phyloP scores from a whole-genome alignment of 2,888 invertebrate species.

The Metacarcinus magister region DNA sequence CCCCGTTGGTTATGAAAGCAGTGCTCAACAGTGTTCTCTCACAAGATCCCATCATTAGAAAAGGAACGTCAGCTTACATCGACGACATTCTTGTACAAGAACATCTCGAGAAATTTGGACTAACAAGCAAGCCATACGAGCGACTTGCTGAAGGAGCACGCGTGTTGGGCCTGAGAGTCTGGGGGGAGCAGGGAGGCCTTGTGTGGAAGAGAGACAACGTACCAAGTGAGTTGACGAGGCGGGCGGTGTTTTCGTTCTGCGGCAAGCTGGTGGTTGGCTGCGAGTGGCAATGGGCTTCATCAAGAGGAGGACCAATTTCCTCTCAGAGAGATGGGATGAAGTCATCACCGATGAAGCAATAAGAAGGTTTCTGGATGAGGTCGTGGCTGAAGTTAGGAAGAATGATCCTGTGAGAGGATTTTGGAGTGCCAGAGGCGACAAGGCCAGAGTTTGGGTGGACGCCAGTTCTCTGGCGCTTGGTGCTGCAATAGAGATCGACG shows the following conservation, averaged over 20 bases:
- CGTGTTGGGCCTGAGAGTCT: conserved; percentile 68
- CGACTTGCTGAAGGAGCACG: conserved; percentile 53
- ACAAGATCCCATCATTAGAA: background rate
- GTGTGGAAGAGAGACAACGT: conserved; percentile 30
- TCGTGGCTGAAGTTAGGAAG: background rate
- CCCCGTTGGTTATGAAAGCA: conserved; percentile 57
- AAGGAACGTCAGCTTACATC: conserved; percentile 61
- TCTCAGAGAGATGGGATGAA: conserved; percentile 60
- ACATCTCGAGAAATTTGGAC: conserved; percentile 34
- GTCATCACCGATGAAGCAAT: background rate
- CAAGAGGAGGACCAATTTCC: conserved; percentile 2
- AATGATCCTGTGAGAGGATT: conserved; percentile 50
- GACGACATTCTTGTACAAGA: conserved; percentile 63
- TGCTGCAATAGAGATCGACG: conserved; percentile 41
- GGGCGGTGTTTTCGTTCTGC: conserved; percentile 55
- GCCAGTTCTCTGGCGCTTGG: conserved; percentile 66
- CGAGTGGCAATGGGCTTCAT: conserved; percentile 64
- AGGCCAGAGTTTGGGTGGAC: conserved; percentile 63
- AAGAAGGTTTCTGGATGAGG: background rate
- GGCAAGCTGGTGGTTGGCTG: conserved; percentile 43
- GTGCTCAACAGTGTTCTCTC: conserved; percentile 40
- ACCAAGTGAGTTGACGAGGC: conserved; percentile 44
- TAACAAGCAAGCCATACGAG: conserved; percentile 58
- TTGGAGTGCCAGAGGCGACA: background rate
- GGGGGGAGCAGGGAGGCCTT: conserved; percentile 42